Base-by-base conservation (phyloP, 2,888 invertebrate species). In the Ennomos quercinarius region DNA sequence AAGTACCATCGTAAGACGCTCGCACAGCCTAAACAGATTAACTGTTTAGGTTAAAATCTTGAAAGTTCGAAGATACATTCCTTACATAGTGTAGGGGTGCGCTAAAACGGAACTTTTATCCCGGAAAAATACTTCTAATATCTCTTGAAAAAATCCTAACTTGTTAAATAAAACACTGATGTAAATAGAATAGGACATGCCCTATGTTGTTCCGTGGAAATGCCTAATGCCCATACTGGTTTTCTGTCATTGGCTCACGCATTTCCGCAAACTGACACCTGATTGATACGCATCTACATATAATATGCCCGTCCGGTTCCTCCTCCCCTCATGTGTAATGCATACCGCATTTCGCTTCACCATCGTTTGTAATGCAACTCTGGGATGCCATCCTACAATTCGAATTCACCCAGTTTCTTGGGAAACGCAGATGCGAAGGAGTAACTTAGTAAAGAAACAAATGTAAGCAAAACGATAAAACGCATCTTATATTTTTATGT, bases 281-380 rank as follows among this genome's bases (percentile, higher is more conserved):
- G 67, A 64, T 64, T 67, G 66, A 66, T 58, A 53, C 43, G 43
- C 44, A 66, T 65, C 58, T 67, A 68, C 64, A 65, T 66, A 66
- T 61, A 66, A 65, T 60, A 67, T 66, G 76, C 74, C 70, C 78
- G 79, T 74, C 70, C 77, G 79, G 70, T 83, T 83, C 77, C 83
- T 79, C 57, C 67, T 63, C 68, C n/a, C n/a, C 72, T 81, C 78
- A 84, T 85, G 78, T 58, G 74, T 81, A 80, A 85, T 83, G 77
- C 81, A 84, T 78, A 66, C 47, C 62, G 70, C 61, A 56, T 57
- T 48, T 50, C 46, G 42, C 12, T 53, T 34, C 42, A 41, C 42
- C 46, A 38, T 57, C 6, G 27, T 27, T 50, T 10, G 43, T 41
- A 49, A 44, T 45, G n/a, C 46, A 42, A 50, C 8, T 44, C 49